Evolutionary conservation across 2,797 vertebrate species (phyloP).

Genomic region (Alcedo quadribrachys): DNA sequence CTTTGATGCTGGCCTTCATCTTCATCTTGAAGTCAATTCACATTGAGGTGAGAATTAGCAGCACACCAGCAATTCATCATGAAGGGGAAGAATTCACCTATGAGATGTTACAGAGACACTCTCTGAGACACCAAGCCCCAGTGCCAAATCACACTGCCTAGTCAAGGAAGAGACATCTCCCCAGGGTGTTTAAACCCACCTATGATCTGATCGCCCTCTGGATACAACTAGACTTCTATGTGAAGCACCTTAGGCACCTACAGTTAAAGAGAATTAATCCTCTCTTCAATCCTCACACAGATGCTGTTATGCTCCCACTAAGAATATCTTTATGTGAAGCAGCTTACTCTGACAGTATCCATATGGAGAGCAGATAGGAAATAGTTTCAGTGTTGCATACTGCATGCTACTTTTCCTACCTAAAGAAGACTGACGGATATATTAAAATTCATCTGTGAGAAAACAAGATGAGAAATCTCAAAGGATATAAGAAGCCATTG

Average conservation of each 20-base stretch:
- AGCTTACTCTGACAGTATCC: constrained; percentile 48
- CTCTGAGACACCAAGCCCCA: neutral
- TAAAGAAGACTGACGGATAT: constrained; percentile 28
- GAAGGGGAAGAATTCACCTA: neutral
- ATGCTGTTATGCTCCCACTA: constrained; percentile 30
- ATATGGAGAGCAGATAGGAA: constrained; percentile 59
- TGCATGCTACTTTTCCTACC: constrained; percentile 54
- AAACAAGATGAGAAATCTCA: constrained; percentile 44
- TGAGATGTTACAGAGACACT: neutral
- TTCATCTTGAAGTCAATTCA: neutral
- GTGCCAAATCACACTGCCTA: constrained; percentile 2
- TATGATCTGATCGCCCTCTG: constrained; percentile 40
- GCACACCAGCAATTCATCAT: neutral
- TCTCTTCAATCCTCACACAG: neutral
- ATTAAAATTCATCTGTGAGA: constrained; percentile 59
- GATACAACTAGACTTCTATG: neutral
- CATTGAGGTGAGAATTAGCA: neutral
- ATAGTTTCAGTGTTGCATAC: constrained; percentile 34
- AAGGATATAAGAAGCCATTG: neutral
- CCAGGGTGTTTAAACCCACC: neutral
- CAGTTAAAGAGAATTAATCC: neutral
- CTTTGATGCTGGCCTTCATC: neutral
- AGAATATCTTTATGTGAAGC: constrained; percentile 59
- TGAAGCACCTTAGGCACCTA: constrained; percentile 46
- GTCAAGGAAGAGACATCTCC: constrained; percentile 6